Percentiles rank a stretch among this genome's conserved stretches.
These are phyloP conservation scores for Gonioctena quinquepunctata DNA, from an alignment of 1,140 invertebrate species.

Conservation along the genomic window DNA sequence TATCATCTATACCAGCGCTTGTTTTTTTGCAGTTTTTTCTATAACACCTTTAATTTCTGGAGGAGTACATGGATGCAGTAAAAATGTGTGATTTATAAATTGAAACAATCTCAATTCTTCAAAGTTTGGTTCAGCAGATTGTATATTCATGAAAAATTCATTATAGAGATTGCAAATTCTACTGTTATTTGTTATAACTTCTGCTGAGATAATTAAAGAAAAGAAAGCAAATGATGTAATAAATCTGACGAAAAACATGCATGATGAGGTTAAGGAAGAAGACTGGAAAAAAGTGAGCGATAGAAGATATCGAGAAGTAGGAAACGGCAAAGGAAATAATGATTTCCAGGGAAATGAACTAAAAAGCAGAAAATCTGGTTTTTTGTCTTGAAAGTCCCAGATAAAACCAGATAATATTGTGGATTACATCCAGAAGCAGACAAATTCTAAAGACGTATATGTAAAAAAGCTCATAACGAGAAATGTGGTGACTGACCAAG, in stretches of 20 bases:
- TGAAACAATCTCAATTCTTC: too few relatives aligned
- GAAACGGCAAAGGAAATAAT: not conserved
- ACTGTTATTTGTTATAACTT: too few relatives aligned
- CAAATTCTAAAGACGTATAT: not conserved
- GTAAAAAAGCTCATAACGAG: not conserved
- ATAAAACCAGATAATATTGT: not conserved
- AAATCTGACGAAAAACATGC: not conserved
- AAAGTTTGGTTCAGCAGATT: too few relatives aligned
- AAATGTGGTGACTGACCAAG: not conserved
- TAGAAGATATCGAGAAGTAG: not conserved
- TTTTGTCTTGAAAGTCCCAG: not conserved
- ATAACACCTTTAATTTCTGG: too few relatives aligned
- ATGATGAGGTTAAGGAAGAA: not conserved
- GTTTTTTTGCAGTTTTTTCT: too few relatives aligned
- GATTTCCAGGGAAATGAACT: not conserved
- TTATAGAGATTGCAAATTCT: too few relatives aligned
- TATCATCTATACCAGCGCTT: too few relatives aligned
- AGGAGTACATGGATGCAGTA: too few relatives aligned
- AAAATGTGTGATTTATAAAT: too few relatives aligned
- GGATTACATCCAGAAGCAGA: not conserved
- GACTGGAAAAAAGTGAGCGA: not conserved
- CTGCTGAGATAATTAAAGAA: not conserved
- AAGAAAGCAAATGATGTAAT: not conserved
- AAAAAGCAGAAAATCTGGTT: not conserved
- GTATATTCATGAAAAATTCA: too few relatives aligned